Conservation (phyloP, 1,140 invertebrate genomes). For the Mamestra configurata region DNA sequence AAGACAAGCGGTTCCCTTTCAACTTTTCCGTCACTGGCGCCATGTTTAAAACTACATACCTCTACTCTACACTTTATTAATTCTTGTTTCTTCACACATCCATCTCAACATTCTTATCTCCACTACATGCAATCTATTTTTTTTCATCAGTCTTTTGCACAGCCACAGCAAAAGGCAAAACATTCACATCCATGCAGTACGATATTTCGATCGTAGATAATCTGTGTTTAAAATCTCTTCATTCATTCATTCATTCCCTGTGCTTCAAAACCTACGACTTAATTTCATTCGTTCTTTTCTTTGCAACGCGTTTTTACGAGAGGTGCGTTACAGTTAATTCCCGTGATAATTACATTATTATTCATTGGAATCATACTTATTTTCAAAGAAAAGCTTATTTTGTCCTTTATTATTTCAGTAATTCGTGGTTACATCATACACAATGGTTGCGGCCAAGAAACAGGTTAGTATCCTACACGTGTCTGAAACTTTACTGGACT, state of each 20-base stretch:
- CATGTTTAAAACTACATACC: too few relatives aligned
- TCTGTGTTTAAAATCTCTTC: too few relatives aligned
- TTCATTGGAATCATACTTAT: neutral
- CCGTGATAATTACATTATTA: neutral
- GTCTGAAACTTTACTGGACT: constrained; percentile 50
- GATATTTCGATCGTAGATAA: neutral
- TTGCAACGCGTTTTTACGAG: constrained; percentile 31
- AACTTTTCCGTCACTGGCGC: too few relatives aligned
- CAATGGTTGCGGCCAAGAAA: constrained; percentile 85
- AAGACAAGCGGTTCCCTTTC: too few relatives aligned
- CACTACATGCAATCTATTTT: too few relatives aligned
- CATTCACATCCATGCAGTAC: too few relatives aligned
- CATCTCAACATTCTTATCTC: too few relatives aligned
- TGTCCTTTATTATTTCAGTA: constrained; percentile 45
- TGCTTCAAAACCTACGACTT: too few relatives aligned
- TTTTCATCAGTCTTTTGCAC: too few relatives aligned
- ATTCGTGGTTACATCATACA: constrained; percentile 55
- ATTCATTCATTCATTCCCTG: neutral
- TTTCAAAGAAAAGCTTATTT: neutral
- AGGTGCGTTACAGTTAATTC: constrained; percentile 17
- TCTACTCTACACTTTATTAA: too few relatives aligned
- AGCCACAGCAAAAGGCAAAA: too few relatives aligned
- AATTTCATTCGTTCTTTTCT: constrained; percentile 31
- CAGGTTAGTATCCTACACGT: constrained; percentile 76
- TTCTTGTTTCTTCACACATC: too few relatives aligned